These are phyloP conservation scores for Meta bourneti DNA, from an alignment of 2,888 invertebrate species.

Conservation along the genomic window DNA sequence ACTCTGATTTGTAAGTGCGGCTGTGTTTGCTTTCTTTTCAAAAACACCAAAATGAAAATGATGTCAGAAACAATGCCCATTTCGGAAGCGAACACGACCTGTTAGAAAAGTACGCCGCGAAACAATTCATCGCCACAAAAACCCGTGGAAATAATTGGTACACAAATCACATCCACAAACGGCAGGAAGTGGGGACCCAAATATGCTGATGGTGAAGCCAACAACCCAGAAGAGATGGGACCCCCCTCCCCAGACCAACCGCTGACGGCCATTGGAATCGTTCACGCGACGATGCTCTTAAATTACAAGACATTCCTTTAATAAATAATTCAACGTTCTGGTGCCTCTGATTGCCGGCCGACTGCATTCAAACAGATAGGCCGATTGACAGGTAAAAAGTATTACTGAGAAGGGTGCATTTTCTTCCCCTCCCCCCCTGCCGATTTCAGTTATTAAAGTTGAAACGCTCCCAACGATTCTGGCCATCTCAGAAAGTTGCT, in stretches of 20 bases:
- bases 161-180: too few relatives aligned
- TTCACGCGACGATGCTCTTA: constrained; percentile 27
- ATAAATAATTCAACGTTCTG: constrained; percentile 55
- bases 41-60: too few relatives aligned
- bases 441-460: constrained; percentile 53
- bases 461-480: constrained; percentile 27
- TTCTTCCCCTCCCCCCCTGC: constrained; percentile 16
- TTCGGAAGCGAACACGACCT: too few relatives aligned
- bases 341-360: constrained; percentile 25
- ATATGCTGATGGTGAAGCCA: too few relatives aligned
- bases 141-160: too few relatives aligned
- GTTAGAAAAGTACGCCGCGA: too few relatives aligned
- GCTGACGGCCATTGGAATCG: neutral
- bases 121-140: too few relatives aligned
- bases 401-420: constrained; percentile 1
- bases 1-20: too few relatives aligned
- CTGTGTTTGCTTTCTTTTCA: too few relatives aligned
- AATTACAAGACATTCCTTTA: constrained; percentile 27
- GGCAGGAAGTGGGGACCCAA: too few relatives aligned
- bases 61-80: too few relatives aligned
- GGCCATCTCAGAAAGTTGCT: constrained; percentile 27
- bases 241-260: constrained; percentile 23
- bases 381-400: constrained; percentile 22
- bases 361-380: constrained; percentile 16
- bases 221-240: neutral